These are phyloP conservation scores for Sceloporus tristichus DNA, from an alignment of 2,113 vertebrate species.

Conservation along the genomic window DNA sequence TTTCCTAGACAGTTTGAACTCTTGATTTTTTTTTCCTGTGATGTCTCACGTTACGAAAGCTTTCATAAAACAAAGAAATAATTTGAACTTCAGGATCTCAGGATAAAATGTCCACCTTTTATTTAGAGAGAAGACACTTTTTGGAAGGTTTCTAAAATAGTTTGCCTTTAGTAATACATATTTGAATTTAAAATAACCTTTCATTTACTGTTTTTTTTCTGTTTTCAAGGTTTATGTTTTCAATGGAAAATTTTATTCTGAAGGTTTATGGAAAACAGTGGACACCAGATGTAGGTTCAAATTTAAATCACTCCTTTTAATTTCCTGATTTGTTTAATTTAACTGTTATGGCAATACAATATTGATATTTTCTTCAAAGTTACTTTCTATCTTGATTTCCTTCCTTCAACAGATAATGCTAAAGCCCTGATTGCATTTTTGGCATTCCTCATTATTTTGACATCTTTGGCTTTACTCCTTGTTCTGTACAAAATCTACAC, in stretches of 20 bases:
- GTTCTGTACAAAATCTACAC: conserved; percentile 92
- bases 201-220: conserved; percentile 33
- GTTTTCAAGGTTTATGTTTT: conserved; percentile 34
- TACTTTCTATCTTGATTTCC: conserved; percentile 23
- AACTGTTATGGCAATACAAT: background rate
- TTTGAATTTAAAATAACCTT: conserved; percentile 10
- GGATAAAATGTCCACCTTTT: background rate
- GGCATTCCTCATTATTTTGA: conserved; percentile 88
- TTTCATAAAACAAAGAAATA: background rate
- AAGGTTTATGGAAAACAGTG: accelerated
- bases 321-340: conserved; percentile 17
- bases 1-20: background rate
- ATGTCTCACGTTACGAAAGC: background rate
- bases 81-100: background rate
- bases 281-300: conserved; percentile 79
- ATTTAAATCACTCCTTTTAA: conserved; percentile 6
- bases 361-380: conserved; percentile 5
- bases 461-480: conserved; percentile 84
- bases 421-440: conserved; percentile 88
- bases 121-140: background rate
- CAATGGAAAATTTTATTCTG: accelerated
- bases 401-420: conserved; percentile 83
- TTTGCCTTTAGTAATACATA: background rate
- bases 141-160: background rate
- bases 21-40: background rate